Percentiles rank a stretch among this genome's conserved stretches.
These are phyloP conservation scores for Drosophila dunni DNA, from an alignment of 1,140 invertebrate species.

Conservation along the genomic window DNA sequence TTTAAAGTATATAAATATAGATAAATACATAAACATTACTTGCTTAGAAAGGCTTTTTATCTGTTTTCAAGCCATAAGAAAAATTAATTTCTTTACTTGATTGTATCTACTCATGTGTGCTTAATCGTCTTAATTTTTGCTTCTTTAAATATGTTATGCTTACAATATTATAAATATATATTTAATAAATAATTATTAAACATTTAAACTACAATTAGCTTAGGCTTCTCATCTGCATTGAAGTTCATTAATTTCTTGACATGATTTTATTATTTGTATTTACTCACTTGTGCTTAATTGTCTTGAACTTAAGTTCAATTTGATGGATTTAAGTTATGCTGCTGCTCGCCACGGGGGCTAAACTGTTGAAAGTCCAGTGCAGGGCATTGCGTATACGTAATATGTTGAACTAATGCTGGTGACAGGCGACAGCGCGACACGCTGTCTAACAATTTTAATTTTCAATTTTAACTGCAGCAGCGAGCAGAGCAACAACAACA, in stretches of 20 bases:
- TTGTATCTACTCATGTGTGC: too few species aligned
- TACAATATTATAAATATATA: too few species aligned
- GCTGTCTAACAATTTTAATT: slow-evolving; percentile 82
- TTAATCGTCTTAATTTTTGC: too few species aligned
- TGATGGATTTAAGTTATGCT: neutral
- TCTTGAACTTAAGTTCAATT: neutral
- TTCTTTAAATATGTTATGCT: too few species aligned
- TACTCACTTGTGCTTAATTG: neutral
- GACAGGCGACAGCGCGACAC: slow-evolving; percentile 79
- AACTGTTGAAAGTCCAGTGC: slow-evolving; percentile 24
- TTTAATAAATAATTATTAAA: neutral
- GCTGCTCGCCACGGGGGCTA: neutral
- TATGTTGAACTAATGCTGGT: slow-evolving; percentile 57
- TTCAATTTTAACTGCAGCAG: slow-evolving; percentile 68
- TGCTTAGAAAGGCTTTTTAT: too few species aligned
- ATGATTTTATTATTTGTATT: neutral
- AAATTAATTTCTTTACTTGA: neutral
- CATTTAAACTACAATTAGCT: too few species aligned
- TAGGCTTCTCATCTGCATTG: too few species aligned
- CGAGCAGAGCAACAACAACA: slow-evolving; percentile 7
- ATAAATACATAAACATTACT: too few species aligned
- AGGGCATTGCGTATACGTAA: slow-evolving; percentile 65
- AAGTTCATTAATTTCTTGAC: neutral
- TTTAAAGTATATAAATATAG: too few species aligned
- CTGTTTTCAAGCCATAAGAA: neutral